Conservation (phyloP, 2,113 vertebrate genomes). For the Eupsittula cactorum region DNA sequence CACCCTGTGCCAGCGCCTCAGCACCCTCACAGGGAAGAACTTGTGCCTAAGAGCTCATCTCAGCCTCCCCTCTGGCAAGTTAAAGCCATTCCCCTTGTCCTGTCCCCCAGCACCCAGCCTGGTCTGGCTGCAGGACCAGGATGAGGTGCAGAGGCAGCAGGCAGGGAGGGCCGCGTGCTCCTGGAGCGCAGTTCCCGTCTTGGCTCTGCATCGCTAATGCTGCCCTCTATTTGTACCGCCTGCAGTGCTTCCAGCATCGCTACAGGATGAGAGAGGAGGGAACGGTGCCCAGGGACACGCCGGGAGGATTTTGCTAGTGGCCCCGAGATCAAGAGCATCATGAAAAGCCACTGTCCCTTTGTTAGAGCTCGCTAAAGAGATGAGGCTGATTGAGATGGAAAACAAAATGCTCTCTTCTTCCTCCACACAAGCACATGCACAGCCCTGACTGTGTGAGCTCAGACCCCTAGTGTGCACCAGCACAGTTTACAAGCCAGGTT, state of each 20-base stretch:
- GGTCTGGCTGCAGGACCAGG: background rate
- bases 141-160: accelerated
- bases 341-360: slow-evolving; percentile 48
- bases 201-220: background rate
- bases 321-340: slow-evolving; percentile 34
- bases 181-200: background rate
- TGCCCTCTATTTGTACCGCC: background rate
- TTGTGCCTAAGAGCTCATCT: background rate
- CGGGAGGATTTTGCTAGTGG: background rate
- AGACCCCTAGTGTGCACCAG: accelerated
- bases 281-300: background rate
- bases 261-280: background rate
- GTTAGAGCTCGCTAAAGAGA: background rate
- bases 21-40: background rate
- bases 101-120: background rate
- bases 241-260: background rate
- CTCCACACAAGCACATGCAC: accelerated
- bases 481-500: accelerated
- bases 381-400: background rate
- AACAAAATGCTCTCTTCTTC: background rate
- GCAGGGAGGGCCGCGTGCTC: background rate
- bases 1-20: no score
- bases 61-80: background rate
- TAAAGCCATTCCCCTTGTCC: background rate
- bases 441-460: background rate